Evolutionary conservation across 2,113 vertebrate genomes (phyloP).

Genomic region (Nycticebus coucang): DNA sequence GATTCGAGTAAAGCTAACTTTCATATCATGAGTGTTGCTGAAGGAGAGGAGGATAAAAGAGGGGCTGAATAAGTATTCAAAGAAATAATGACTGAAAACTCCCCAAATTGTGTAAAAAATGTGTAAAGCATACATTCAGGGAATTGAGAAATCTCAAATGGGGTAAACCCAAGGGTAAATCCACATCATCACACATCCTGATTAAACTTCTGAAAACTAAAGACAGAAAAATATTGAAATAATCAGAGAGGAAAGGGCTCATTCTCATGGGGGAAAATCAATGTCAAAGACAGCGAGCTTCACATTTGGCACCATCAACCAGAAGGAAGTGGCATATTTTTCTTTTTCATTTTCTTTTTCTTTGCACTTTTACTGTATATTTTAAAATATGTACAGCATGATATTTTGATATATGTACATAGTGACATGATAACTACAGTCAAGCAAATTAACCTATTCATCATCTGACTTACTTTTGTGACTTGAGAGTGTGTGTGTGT

Average conservation of each 20-base stretch:
- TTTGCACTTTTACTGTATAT: neutral
- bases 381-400: neutral
- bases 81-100: neutral
- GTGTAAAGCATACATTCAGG: no score
- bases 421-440: neutral
- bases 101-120: neutral
- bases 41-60: neutral
- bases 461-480: neutral
- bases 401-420: neutral
- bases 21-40: no score
- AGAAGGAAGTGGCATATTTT: no score
- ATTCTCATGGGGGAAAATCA: no score
- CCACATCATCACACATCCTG: neutral
- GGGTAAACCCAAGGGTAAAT: no score
- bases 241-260: no score
- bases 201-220: neutral
- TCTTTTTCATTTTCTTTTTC: neutral
- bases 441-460: neutral
- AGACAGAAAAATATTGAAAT: neutral
- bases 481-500: no score
- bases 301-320: no score
- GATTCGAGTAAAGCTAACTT: neutral
- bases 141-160: neutral
- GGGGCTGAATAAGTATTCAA: neutral
- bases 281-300: no score